Conservation (phyloP, 1,140 invertebrate genomes). For the Arion vulgaris region DNA sequence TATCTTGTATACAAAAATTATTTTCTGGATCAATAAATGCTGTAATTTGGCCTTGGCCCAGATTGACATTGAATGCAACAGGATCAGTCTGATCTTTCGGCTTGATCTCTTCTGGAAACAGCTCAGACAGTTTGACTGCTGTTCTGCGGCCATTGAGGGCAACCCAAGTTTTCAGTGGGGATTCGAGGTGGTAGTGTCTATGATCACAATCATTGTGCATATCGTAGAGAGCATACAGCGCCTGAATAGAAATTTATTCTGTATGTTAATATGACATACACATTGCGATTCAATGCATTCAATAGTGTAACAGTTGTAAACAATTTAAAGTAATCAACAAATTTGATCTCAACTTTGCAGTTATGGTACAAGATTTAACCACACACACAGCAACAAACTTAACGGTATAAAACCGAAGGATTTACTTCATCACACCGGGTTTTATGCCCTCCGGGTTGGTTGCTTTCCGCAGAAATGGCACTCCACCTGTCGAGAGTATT, state of each 20-base stretch:
- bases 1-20: constrained; percentile 90
- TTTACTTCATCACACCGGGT: too few relatives aligned
- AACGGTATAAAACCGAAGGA: too few relatives aligned
- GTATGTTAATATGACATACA: too few relatives aligned
- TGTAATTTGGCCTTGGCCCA: constrained; percentile 87
- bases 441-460: too few relatives aligned
- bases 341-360: too few relatives aligned
- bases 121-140: constrained; percentile 80
- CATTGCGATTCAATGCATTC: too few relatives aligned
- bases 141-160: constrained; percentile 83
- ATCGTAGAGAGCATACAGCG: constrained; percentile 92
- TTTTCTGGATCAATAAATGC: constrained; percentile 96
- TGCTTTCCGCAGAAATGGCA: too few relatives aligned
- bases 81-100: constrained; percentile 80
- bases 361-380: too few relatives aligned
- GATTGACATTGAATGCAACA: constrained; percentile 88
- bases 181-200: constrained; percentile 35
- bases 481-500: too few relatives aligned
- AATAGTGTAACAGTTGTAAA: too few relatives aligned
- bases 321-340: too few relatives aligned
- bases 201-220: constrained; percentile 78
- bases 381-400: too few relatives aligned
- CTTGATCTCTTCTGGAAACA: constrained; percentile 82
- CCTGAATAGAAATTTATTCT: constrained; percentile 72
- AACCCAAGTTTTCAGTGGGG: constrained; percentile 90